A percentile compares a stretch with the other conserved stretches of the same genome.
Conservation (phyloP, 2,888 invertebrate genomes). For the Cephus runcator region DNA sequence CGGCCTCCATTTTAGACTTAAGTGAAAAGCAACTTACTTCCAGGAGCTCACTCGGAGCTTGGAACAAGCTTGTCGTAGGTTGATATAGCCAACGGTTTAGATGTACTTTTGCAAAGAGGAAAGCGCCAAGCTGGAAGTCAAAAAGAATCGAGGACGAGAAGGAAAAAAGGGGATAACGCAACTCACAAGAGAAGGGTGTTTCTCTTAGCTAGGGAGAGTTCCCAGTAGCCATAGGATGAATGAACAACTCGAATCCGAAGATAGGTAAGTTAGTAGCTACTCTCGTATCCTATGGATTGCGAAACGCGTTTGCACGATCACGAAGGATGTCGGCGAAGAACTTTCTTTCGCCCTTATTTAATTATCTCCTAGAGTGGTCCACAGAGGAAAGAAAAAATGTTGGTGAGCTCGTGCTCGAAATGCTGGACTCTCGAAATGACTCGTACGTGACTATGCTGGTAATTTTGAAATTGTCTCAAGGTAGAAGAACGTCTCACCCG, state of each 20-base stretch:
- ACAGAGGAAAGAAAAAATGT: constrained; percentile 1
- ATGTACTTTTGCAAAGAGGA: background rate
- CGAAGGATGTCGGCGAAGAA: background rate
- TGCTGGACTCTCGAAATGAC: background rate
- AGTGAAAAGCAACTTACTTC: constrained; percentile 2
- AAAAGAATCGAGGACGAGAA: background rate
- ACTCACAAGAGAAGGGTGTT: background rate
- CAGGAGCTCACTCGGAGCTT: background rate
- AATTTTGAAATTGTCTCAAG: constrained; percentile 1
- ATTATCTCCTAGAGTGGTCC: constrained; percentile 1
- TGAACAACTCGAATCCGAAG: background rate
- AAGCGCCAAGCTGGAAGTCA: background rate
- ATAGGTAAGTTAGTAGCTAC: background rate
- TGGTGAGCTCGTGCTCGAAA: background rate
- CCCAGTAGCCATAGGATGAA: background rate
- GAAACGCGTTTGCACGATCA: background rate
- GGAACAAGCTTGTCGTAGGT: background rate
- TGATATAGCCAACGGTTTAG: background rate
- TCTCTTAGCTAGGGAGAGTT: background rate
- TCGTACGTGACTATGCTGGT: constrained; percentile 4
- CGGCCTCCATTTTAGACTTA: constrained; percentile 1
- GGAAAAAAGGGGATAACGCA: background rate
- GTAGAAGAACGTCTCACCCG: background rate
- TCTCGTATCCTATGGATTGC: background rate
- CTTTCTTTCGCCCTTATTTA: constrained; percentile 6